A percentile compares a stretch with the other conserved stretches of the same genome.
phyloP scores from a whole-genome alignment of 2,113 vertebrate species.

The Crotalus helleri region DNA sequence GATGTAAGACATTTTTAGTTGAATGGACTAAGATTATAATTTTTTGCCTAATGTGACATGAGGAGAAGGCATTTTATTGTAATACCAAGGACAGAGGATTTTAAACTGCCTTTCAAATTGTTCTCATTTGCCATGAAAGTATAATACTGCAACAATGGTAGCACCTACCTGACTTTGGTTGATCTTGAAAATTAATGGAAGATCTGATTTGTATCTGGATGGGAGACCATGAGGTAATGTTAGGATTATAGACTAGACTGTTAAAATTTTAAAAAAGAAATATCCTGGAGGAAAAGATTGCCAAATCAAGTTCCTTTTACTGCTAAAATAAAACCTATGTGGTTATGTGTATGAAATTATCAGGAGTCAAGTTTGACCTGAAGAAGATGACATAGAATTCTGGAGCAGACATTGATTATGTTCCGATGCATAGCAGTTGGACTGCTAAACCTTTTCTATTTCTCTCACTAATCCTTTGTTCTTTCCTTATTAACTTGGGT shows the following conservation, averaged over 20 bases:
- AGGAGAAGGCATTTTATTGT: background rate
- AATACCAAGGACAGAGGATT: background rate
- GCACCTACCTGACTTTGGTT: background rate
- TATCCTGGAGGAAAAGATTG: background rate
- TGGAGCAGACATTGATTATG: background rate
- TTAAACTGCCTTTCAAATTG: background rate
- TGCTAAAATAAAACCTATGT: background rate
- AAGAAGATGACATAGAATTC: background rate
- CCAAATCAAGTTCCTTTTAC: background rate
- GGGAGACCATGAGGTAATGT: background rate
- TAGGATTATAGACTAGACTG: background rate
- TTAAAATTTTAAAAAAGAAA: background rate
- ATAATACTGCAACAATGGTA: background rate
- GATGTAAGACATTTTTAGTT: constrained; percentile 50
- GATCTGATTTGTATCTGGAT: background rate
- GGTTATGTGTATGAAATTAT: background rate
- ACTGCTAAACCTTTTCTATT: background rate
- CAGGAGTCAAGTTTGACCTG: background rate
- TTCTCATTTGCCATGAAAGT: background rate
- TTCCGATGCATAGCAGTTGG: background rate
- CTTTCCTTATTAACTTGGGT: background rate
- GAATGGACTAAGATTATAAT: constrained; percentile 34
- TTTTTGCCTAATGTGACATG: constrained; percentile 12
- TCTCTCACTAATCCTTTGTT: background rate
- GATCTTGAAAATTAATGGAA: background rate